Base-by-base conservation (phyloP, 2,888 invertebrate genomes). In the Thyatira batis region DNA sequence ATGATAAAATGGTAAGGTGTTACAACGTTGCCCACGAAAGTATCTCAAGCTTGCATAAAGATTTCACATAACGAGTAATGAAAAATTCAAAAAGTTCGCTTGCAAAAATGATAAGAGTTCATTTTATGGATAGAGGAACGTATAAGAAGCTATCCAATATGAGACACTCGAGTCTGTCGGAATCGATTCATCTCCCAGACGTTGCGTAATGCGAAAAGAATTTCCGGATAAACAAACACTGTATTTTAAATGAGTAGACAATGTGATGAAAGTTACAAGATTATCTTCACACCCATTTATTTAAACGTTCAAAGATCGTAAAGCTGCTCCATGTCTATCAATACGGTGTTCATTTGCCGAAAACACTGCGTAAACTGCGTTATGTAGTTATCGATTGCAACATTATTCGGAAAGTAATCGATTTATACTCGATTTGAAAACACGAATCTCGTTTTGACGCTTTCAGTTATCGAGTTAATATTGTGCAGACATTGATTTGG, bases 341-440 rank as follows among this genome's bases (percentile, higher is more conserved):
- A 20, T 48, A 17, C 13, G 20, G 20, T 27, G 28, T 48, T 46
- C 25, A 27, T 27, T 46, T 46, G 25, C 13, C 13, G 46, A 46
- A n/a, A 46, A 25, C 48, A 20, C 28, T 48, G 39, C 48, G 28
- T 48, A 25, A 27, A 20, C 28, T 48, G 39, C 48, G 28, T 48
- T 48, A 48, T 28, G 10, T 27, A 48, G 28, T 48, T 27, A 17
- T 48, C 48, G 17, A 48, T 48, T 48, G 28, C 48, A 17, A 13
- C 48, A 48, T 48, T 5, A 27, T 20, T 39, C 17, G 10, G 28
- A n/a, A 25, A 6, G 27, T 25, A 27, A 48, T 28, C 27, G 46
- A 46, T 46, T 25, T 25, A 25, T 25, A 8, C 45, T 25, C 45
- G 13, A 13, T 46, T n/a, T 11, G n/a, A n/a, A 13, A 13, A n/a